Base-by-base conservation (phyloP, 2,888 invertebrate genomes). In the Mantis religiosa region DNA sequence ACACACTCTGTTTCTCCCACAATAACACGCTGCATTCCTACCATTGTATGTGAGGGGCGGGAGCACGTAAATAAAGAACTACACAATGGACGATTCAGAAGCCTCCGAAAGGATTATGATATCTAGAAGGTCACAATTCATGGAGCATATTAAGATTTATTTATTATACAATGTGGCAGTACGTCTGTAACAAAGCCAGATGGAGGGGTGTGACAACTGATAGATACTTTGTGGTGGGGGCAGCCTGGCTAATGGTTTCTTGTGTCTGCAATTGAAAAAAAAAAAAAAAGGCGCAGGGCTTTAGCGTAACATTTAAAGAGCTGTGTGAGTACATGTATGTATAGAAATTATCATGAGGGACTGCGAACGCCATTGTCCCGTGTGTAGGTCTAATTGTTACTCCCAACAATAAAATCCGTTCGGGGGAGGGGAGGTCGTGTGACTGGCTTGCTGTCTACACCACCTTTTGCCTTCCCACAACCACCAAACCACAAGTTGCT, bases 391-490 rank as follows among this genome's bases (percentile, higher is more conserved):
- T 41, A 86, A 86, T 86, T 86, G 86, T 86, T 86, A n/a, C 71
- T 71, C 86, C 20, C 27, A 81, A 86, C 86, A 86, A 86, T 86
- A 28, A 71, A 71, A 71, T 71, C 15, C 54, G 25, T 71, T 71
- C 25, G 54, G 15, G 54, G 28, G 71, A 71, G 14, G 47, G 71
- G 47, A 71, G 85, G 86, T 86, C 71, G 86, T 86, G 86, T 86
- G 54, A 71, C 54, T 20, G 54, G 54, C 54, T 71, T 71, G 85
- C 85, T 85, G 71, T 86, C 86, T 54, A 25, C 28, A 28, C 81
- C 86, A 81, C 86, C 86, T 86, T 86, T 86, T 28, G 86, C 85
- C 86, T 86, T 86, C 86, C 86, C 86, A 86, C 86, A 54, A 86
- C 86, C 86, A 47, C 81, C 86, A 20, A 47, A 86, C 86, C 86